A percentile compares a stretch with the other conserved stretches of the same genome.
Evolutionary conservation across 2,888 invertebrate species (phyloP).

Genomic region (Ectropis crepuscularia): DNA sequence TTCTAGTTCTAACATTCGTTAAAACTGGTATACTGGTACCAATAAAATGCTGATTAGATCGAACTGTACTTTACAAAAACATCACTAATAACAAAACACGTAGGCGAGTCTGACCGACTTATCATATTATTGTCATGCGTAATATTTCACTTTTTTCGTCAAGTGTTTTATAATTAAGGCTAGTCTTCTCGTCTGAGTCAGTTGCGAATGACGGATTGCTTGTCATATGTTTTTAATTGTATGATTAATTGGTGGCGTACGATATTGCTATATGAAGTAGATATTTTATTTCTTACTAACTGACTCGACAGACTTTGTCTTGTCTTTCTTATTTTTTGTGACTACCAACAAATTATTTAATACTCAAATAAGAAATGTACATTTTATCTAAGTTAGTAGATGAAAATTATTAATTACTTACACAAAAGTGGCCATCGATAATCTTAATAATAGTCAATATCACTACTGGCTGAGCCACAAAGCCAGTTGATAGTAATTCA

Average conservation of each 20-base stretch:
- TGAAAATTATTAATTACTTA: too few species aligned
- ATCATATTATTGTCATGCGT: conserved; percentile 24
- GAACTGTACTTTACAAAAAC: conserved; percentile 6
- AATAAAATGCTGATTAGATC: conserved; percentile 28
- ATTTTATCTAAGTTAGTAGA: too few species aligned
- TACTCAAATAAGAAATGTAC: too few species aligned
- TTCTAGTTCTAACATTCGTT: background rate
- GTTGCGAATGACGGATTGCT: conserved; percentile 57
- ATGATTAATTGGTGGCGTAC: conserved; percentile 55
- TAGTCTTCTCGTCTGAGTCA: conserved; percentile 30
- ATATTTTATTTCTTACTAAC: too few species aligned
- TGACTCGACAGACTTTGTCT: too few species aligned
- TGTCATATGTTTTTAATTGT: conserved; percentile 61
- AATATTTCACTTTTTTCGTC: conserved; percentile 14
- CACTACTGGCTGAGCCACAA: too few species aligned
- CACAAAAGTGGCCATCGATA: too few species aligned
- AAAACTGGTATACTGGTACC: background rate
- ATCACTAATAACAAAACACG: conserved; percentile 22
- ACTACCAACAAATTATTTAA: too few species aligned
- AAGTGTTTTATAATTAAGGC: conserved; percentile 28
- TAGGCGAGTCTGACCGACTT: conserved; percentile 34
- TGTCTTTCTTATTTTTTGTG: too few species aligned
- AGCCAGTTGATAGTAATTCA: too few species aligned
- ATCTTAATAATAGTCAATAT: too few species aligned
- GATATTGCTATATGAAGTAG: background rate